These are phyloP conservation scores for Danaus plexippus DNA, from an alignment of 1,140 invertebrate genomes.

Conservation along the genomic window DNA sequence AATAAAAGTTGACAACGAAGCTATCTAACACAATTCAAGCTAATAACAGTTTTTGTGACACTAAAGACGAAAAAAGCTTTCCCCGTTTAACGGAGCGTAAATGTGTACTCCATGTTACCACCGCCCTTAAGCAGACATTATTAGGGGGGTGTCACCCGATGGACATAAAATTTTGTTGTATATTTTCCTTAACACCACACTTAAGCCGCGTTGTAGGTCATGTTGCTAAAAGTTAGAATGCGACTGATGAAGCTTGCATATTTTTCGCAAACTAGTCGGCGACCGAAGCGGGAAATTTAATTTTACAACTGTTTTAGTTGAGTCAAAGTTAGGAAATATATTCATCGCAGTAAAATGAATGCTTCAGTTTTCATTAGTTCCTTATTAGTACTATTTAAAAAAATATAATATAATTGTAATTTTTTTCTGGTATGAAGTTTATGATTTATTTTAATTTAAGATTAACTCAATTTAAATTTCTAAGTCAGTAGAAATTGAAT, in stretches of 20 bases:
- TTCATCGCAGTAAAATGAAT: too few species aligned
- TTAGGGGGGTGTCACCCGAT: constrained; percentile 56
- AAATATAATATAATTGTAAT: too few species aligned
- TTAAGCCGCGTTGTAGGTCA: constrained; percentile 52
- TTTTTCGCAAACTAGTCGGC: too few species aligned
- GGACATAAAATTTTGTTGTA: constrained; percentile 68
- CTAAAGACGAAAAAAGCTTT: constrained; percentile 71
- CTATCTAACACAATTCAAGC: constrained; percentile 54
- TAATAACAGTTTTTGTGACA: constrained; percentile 71
- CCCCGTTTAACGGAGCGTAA: constrained; percentile 69
- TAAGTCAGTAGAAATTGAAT: too few species aligned
- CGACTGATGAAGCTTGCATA: not conserved
- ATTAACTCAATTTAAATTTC: too few species aligned
- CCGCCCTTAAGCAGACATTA: constrained; percentile 69
- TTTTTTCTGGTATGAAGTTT: too few species aligned
- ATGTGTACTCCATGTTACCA: constrained; percentile 67
- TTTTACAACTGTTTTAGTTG: too few species aligned
- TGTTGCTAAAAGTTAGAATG: constrained; percentile 33
- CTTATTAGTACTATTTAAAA: too few species aligned
- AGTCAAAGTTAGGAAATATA: too few species aligned
- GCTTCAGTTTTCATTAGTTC: too few species aligned
- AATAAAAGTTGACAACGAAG: constrained; percentile 20
- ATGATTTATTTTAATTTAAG: too few species aligned
- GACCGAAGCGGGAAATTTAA: too few species aligned
- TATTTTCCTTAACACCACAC: constrained; percentile 58